Base-by-base conservation (phyloP, 2,888 invertebrate species). In the Orchesellides sinensis region DNA sequence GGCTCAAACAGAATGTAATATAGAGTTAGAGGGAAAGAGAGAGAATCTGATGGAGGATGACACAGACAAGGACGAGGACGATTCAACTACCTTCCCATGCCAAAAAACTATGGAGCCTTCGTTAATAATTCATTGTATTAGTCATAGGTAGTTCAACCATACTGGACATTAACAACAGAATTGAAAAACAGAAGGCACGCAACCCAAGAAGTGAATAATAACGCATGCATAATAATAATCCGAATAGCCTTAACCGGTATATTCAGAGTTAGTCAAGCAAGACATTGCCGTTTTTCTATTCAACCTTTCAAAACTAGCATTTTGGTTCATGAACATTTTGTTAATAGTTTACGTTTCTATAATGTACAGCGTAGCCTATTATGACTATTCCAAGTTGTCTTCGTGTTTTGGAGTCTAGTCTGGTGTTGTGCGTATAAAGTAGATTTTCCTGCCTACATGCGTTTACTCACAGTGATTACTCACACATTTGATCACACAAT, bases 111-210 rank as follows among this genome's bases (percentile, higher is more conserved):
- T 12, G 19, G 32, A 21, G 56, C n/a, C n/a, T 21, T 69, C 68
- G 69, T 77, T 77, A 77, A 77, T 77, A 77, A 77, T 77, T 77
- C 77, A 77, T 77, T 77, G 77, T 59, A 77, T 77, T 77, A 77
- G 77, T 77, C 77, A 77, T 61, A 75, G 45, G 5, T 23, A 77
- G 56, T 23, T 29, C 19, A 45, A n/a, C 5, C 49, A n/a, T 47
- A 35, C 77, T 77, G 68, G 77, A 69, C 68, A 69, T 40, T 63
- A 29, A n/a, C 25, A 74, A 63, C 32, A 29, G 56, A 52, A 52
- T n/a, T 52, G 74, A 63, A 63, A 66, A 68, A 77, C 66, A 59
- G 68, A 68, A n/a, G 77, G 59, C 68, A 77, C 69, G 77, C 77
- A 69, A 61, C 12, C 12, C 23, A 75, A 54, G 45, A 69, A 59